Conservation (phyloP, 53 echinoderm and acorn worm genomes). For the Pentamera pediparva region DNA sequence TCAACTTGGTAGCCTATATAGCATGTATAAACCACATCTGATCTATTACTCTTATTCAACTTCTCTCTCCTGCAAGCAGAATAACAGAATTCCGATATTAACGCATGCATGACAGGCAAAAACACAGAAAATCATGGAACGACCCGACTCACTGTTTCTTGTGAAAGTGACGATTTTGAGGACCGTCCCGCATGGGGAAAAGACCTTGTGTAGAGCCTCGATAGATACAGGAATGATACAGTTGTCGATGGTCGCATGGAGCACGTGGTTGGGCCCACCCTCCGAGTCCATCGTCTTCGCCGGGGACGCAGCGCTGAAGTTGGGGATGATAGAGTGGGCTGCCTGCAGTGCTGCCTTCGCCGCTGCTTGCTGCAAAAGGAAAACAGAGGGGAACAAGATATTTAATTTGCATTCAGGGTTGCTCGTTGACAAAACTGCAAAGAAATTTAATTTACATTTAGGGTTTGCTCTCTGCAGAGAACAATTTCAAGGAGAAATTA, state of each 20-base stretch:
- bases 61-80: too few relatives aligned
- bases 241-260: constrained; percentile 82
- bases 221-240: constrained; percentile 89
- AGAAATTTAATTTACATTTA: too few relatives aligned
- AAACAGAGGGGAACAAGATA: not conserved
- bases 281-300: constrained; percentile 72
- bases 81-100: too few relatives aligned
- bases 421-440: too few relatives aligned
- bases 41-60: too few relatives aligned
- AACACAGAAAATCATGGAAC: too few relatives aligned
- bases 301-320: constrained; percentile 17
- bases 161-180: constrained; percentile 93
- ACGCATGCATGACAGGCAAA: too few relatives aligned
- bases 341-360: constrained; percentile 96
- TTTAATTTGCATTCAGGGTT: not conserved
- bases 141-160: constrained; percentile 77
- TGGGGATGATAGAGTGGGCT: constrained; percentile 54
- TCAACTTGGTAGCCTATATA: too few relatives aligned
- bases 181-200: constrained; percentile 79
- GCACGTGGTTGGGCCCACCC: constrained; percentile 86
- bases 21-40: too few relatives aligned
- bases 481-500: too few relatives aligned
- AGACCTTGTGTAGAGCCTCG: constrained; percentile 86
- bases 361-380: constrained; percentile 67
- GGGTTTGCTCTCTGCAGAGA: too few relatives aligned